These are phyloP conservation scores for Eulemur rufifrons DNA, from an alignment of 2,113 vertebrate genomes.

Conservation along the genomic window DNA sequence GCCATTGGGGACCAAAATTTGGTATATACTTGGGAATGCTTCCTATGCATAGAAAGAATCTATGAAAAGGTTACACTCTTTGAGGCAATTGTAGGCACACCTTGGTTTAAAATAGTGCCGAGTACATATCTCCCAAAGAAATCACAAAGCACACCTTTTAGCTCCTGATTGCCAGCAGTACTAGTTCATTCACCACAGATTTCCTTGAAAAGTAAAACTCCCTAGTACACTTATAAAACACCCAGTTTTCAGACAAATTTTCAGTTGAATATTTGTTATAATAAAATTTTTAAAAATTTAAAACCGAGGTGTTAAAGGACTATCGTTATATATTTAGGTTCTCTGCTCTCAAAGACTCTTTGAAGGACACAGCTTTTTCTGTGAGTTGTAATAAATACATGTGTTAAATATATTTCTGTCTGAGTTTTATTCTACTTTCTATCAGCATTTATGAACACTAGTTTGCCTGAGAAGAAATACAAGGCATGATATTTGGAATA, in stretches of 20 bases:
- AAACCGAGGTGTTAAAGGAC: background rate
- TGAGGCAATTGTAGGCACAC: background rate
- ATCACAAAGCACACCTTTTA: background rate
- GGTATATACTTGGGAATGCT: background rate
- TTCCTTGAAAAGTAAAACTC: background rate
- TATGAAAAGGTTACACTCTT: background rate
- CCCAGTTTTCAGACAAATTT: background rate
- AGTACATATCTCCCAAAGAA: background rate
- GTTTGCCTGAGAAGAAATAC: background rate
- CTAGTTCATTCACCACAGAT: background rate
- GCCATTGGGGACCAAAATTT: background rate
- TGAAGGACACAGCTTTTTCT: background rate
- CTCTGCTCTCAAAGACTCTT: constrained; percentile 10
- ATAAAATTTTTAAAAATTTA: background rate
- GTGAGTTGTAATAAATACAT: background rate
- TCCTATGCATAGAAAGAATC: background rate
- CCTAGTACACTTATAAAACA: background rate
- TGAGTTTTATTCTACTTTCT: background rate
- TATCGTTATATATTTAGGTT: background rate
- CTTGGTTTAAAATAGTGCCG: background rate
- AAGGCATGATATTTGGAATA: background rate
- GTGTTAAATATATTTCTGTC: background rate
- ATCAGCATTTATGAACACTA: background rate
- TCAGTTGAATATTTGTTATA: background rate
- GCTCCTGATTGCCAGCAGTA: background rate